These are phyloP conservation scores for Cinara cedri DNA, from an alignment of 2,888 invertebrate species.

Conservation along the genomic window DNA sequence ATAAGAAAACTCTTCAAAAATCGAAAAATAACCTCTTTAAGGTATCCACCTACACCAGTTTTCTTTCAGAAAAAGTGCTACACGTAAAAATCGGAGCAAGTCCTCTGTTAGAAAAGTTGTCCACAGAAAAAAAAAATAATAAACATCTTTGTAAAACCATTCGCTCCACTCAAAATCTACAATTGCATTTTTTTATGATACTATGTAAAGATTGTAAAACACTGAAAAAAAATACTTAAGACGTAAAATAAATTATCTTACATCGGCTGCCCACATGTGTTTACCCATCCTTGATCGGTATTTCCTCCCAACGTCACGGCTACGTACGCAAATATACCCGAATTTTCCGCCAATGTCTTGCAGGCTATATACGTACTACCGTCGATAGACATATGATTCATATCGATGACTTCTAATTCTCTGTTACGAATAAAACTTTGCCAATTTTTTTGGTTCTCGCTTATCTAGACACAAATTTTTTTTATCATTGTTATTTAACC, in stretches of 20 bases:
- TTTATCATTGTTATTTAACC: too few species aligned
- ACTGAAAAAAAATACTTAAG: neutral
- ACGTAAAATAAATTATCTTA: constrained; percentile 4
- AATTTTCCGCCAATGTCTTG: constrained; percentile 6
- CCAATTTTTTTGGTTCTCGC: constrained; percentile 24
- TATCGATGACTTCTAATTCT: constrained; percentile 39
- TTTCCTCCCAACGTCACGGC: constrained; percentile 36
- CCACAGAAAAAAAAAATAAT: too few species aligned
- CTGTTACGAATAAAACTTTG: neutral
- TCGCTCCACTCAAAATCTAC: too few species aligned
- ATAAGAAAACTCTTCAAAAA: too few species aligned
- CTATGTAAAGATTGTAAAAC: too few species aligned
- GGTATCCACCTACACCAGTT: too few species aligned
- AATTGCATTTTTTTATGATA: neutral
- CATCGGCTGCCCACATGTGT: constrained; percentile 2
- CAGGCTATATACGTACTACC: constrained; percentile 31
- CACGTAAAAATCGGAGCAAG: too few species aligned
- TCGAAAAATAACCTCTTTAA: too few species aligned
- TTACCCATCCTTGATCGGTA: constrained; percentile 13
- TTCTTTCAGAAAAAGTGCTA: too few species aligned
- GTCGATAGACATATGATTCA: constrained; percentile 46
- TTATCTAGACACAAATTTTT: neutral
- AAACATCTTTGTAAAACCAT: too few species aligned
- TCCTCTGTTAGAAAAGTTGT: too few species aligned
- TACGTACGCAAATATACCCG: constrained; percentile 31